These are phyloP conservation scores for Chascanopsetta lugubris DNA, from an alignment of 2,113 vertebrate genomes.

Conservation along the genomic window DNA sequence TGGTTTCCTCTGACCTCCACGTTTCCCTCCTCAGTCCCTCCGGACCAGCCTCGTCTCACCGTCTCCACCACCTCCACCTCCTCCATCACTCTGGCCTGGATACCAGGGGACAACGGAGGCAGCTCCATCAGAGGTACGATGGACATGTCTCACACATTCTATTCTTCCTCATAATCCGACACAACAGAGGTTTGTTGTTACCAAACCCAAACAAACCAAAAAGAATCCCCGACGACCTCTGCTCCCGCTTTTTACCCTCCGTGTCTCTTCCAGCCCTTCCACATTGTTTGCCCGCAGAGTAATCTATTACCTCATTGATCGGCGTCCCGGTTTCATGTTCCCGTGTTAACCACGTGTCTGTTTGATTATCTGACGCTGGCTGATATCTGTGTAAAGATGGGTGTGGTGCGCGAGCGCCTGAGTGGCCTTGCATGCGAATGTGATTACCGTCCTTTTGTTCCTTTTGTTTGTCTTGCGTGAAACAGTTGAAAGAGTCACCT, in stretches of 20 bases:
- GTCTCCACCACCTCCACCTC: conserved; percentile 97
- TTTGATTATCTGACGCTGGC: conserved; percentile 50
- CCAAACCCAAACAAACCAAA: neutral
- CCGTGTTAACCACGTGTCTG: conserved; percentile 41
- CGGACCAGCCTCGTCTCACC: conserved; percentile 95
- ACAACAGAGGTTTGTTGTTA: too few relatives aligned
- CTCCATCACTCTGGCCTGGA: conserved; percentile 96
- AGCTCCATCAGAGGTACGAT: conserved; percentile 81
- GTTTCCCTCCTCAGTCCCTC: conserved; percentile 84
- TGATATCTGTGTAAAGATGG: conserved; percentile 35
- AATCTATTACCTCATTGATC: conserved; percentile 46
- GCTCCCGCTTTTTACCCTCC: conserved; percentile 5
- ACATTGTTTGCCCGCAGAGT: conserved; percentile 13
- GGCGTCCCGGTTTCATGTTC: conserved; percentile 29
- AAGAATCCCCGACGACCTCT: neutral
- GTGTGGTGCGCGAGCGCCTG: conserved; percentile 12
- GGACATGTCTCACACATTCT: conserved; percentile 3
- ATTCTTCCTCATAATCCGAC: conserved; percentile 5
- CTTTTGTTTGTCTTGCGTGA: conserved; percentile 8
- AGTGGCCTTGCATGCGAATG: conserved; percentile 28
- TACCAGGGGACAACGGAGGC: conserved; percentile 97
- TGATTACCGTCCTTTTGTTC: conserved; percentile 13
- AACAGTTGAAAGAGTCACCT: neutral
- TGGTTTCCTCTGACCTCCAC: neutral
- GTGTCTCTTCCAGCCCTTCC: neutral